Evolutionary conservation across 92 coral and sea anemone species (phyloP).

Genomic region (Epizoanthus rinbou): DNA sequence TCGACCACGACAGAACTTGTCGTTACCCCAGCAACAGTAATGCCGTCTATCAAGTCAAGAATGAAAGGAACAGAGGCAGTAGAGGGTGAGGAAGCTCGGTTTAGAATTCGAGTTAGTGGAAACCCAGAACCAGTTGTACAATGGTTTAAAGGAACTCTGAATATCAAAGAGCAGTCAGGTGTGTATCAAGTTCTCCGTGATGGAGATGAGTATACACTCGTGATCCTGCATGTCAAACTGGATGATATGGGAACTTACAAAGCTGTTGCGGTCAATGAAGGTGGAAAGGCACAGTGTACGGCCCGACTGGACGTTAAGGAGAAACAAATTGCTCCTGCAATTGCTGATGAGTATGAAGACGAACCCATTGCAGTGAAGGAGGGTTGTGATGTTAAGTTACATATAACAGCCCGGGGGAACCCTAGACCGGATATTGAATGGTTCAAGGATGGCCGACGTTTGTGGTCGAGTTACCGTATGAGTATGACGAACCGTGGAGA

Average conservation of each 20-base stretch:
- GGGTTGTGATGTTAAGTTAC: conserved; percentile 79
- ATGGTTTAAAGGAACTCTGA: conserved; percentile 75
- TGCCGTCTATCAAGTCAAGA: conserved; percentile 74
- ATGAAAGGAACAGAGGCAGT: conserved; percentile 65
- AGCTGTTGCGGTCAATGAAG: conserved; percentile 81
- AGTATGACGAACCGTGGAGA: conserved; percentile 73
- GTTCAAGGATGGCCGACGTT: conserved; percentile 86
- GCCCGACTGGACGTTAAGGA: conserved; percentile 70
- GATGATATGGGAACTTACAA: conserved; percentile 78
- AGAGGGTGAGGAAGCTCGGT: conserved; percentile 73
- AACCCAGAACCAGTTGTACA: conserved; percentile 84
- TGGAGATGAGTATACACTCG: conserved; percentile 63
- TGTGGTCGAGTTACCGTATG: conserved; percentile 72
- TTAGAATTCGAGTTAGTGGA: conserved; percentile 79
- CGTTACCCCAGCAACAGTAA: conserved; percentile 60
- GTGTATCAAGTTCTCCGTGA: conserved; percentile 50
- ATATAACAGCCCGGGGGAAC: conserved; percentile 77
- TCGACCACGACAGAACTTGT: conserved; percentile 64
- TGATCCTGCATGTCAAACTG: conserved; percentile 52
- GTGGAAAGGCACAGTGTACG: conserved; percentile 69
- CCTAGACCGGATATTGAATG: conserved; percentile 91
- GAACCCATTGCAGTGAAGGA: conserved; percentile 73
- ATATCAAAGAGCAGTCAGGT: conserved; percentile 49
- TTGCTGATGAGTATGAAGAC: conserved; percentile 75
- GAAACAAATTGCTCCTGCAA: conserved; percentile 71